phyloP scores from a whole-genome alignment of 1,140 invertebrate genomes.

The Zelostemma sp. region DNA sequence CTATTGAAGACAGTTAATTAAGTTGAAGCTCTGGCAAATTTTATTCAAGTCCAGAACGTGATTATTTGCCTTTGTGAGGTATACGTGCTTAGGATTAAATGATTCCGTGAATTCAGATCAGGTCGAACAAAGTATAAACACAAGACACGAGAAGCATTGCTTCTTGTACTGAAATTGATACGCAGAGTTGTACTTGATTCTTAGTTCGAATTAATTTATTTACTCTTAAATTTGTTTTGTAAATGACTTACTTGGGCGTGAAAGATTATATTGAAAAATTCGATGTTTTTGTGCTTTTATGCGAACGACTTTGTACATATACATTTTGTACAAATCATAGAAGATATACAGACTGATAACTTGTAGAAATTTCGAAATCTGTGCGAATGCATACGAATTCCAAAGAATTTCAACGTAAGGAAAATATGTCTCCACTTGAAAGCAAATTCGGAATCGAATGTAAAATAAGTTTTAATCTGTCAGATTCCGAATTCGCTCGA shows the following conservation, averaged over 20 bases:
- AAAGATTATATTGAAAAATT: no score
- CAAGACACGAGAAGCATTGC: constrained; percentile 8
- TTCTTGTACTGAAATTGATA: not conserved
- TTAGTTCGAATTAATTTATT: no score
- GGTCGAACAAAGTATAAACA: constrained; percentile 22
- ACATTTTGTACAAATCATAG: not conserved
- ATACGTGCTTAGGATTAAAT: constrained; percentile 24
- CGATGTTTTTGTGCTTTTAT: not conserved
- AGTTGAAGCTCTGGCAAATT: constrained; percentile 22
- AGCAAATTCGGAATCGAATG: no score
- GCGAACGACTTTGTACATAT: not conserved
- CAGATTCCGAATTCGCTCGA: not conserved
- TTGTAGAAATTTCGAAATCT: no score
- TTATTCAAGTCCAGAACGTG: constrained; percentile 14
- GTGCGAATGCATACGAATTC: no score
- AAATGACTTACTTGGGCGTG: no score
- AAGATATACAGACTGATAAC: not conserved
- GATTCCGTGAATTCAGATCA: constrained; percentile 3
- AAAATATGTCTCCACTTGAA: no score
- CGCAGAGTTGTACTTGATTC: no score
- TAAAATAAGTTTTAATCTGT: no score
- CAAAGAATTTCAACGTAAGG: no score
- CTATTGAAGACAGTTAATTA: constrained; percentile 20
- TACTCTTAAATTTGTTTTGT: no score
- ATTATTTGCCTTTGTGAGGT: constrained; percentile 46